Evolutionary conservation across 2,113 vertebrate species (phyloP).

Genomic region (Salvelinus sp.): DNA sequence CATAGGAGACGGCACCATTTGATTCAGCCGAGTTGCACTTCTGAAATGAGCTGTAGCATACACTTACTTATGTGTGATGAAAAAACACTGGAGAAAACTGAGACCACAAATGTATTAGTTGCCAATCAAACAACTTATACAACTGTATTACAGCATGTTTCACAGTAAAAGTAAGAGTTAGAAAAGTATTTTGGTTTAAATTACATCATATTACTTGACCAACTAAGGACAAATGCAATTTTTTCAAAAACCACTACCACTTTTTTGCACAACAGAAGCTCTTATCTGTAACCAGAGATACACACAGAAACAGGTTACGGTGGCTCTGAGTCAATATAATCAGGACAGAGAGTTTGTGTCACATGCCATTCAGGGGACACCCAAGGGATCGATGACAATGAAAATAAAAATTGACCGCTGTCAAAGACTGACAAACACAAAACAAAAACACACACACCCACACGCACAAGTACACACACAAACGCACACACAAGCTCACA

Average conservation of each 20-base stretch:
- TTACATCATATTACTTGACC: not conserved
- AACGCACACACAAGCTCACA: not conserved
- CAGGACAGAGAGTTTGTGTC: conserved; percentile 39
- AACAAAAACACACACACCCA: not conserved
- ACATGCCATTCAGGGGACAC: conserved; percentile 54
- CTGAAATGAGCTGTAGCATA: not conserved
- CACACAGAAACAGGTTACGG: not conserved
- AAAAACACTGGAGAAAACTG: not conserved
- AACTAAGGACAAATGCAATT: not conserved
- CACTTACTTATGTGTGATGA: not conserved
- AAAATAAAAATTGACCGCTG: conserved; percentile 80
- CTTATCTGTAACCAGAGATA: not conserved
- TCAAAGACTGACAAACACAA: conserved; percentile 76
- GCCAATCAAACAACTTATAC: not conserved
- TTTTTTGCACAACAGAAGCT: not conserved
- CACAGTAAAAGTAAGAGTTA: not conserved
- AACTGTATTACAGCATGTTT: not conserved
- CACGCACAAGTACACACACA: no score
- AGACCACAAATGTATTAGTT: not conserved
- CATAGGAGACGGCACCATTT: conserved; percentile 15
- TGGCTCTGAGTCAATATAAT: conserved; percentile 10
- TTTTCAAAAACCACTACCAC: not conserved
- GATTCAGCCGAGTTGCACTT: conserved; percentile 18
- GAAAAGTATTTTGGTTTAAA: not conserved
- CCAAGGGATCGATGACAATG: conserved; percentile 77